These are phyloP conservation scores for Pachycephala philippinensis DNA, from an alignment of 2,113 vertebrate species.

Conservation along the genomic window DNA sequence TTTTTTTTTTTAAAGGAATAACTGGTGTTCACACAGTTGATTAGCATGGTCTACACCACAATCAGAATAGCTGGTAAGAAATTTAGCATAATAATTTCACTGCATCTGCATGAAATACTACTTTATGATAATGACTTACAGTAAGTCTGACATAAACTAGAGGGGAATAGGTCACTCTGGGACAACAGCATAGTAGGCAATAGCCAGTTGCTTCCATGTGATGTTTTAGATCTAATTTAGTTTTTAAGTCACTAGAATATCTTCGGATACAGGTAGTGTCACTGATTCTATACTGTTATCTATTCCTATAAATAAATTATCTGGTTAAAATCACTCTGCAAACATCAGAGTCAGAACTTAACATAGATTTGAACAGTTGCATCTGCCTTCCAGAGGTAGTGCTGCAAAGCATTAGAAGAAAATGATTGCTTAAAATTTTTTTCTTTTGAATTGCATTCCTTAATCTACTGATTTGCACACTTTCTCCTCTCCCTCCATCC, in stretches of 20 bases:
- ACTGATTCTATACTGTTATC: background rate
- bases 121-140: background rate
- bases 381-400: background rate
- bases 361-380: background rate
- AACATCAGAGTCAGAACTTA: background rate
- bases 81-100: background rate
- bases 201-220: background rate
- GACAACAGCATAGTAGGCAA: background rate
- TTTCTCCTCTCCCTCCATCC: fast-evolving
- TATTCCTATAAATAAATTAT: background rate
- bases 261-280: background rate
- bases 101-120: background rate
- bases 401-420: background rate
- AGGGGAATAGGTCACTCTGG: background rate
- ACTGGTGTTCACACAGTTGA: background rate
- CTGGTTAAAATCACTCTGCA: background rate
- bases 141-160: background rate
- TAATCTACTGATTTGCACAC: background rate
- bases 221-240: background rate
- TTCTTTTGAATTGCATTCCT: background rate
- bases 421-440: background rate
- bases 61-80: background rate
- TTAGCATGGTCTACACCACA: background rate
- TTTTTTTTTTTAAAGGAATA: background rate
- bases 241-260: background rate